Conservation (phyloP, 2,113 vertebrate species). For the Haemorhous mexicanus region DNA sequence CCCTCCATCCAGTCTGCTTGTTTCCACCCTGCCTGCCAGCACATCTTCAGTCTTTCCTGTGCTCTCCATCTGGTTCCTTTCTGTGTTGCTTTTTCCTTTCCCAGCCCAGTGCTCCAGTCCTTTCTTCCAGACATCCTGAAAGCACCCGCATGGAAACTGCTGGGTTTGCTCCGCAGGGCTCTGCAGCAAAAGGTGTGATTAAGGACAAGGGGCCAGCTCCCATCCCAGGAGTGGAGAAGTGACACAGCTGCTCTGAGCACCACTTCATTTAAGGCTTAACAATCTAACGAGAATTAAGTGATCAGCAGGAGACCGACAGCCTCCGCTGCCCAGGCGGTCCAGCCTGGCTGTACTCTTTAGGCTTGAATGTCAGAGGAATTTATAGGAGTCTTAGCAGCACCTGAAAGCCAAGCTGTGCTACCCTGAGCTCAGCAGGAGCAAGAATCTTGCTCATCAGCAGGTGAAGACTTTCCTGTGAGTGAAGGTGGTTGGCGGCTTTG, state of each 20-base stretch:
- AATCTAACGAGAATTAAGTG: constrained; percentile 11
- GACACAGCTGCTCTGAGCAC: neutral
- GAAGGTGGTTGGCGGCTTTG: accelerated
- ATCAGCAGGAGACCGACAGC: neutral
- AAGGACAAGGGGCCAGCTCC: neutral
- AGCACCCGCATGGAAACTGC: accelerated
- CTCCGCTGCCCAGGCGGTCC: neutral
- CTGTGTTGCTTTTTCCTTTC: neutral
- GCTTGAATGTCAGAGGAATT: neutral
- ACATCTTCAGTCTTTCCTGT: neutral
- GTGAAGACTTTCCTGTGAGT: neutral
- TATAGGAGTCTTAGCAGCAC: neutral
- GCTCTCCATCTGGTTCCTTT: constrained; percentile 40
- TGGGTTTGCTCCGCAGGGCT: neutral
- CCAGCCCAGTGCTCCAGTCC: constrained; percentile 10
- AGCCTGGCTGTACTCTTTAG: neutral
- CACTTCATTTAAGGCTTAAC: constrained; percentile 50
- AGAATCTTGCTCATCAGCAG: neutral
- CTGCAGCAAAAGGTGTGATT: neutral
- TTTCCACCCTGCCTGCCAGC: constrained; percentile 40
- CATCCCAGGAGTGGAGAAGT: neutral
- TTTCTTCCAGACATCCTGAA: neutral
- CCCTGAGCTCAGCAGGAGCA: neutral
- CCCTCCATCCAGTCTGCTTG: constrained; percentile 26
- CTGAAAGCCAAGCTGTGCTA: neutral